Evolutionary conservation across 2,113 vertebrate species (phyloP), one percentile per base, ranked within the genome.

Genomic region (Phasianus colchicus): DNA sequence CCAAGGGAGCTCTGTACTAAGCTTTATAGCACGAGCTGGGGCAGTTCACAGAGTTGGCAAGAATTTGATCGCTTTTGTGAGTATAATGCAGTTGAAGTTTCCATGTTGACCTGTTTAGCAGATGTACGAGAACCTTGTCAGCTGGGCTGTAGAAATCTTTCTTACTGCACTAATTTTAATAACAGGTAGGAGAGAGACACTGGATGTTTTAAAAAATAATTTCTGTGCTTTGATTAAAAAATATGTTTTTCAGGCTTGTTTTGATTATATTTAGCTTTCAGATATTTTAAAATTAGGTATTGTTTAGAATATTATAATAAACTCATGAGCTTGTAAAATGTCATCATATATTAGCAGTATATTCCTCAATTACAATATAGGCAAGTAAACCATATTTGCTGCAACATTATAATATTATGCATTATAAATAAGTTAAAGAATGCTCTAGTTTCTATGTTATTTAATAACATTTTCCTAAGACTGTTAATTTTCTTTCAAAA

Each of bases 111-210:
- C 97, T 99, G 99, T 96, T 98, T 99, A 96, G 98, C 99, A 57
- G 99, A 99, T 90, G 99, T 99, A 83, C 98, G 99, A 89, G 99
- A 99, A 95, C 99, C 99, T 88, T 99, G 99, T 96, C 99, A 99
- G 95, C 96, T 99, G 95, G 99, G 99, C 97, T 99, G 99, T 97
- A 99, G 98, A 97, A 99, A 99, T 95, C 99, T 99, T 87, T 96
- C 97, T 86, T 99, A 99, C 98, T 99, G 99, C 97, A 99, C 99
- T 97, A 99, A 99, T 98, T 99, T 99, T 98, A 99, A 99, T 98
- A 99, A 99, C 98, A 99, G 99, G 99, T 99, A 96, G 94, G 96
- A 97, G 83, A 92, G 90, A 90, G 67, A 85, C 88, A 93, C 77
- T 96, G 45, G 92, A 84, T 95, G 75, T 91, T 95, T 89, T 95